Base-by-base conservation (phyloP, 2,888 invertebrate genomes). In the Marronus borbonicus region DNA sequence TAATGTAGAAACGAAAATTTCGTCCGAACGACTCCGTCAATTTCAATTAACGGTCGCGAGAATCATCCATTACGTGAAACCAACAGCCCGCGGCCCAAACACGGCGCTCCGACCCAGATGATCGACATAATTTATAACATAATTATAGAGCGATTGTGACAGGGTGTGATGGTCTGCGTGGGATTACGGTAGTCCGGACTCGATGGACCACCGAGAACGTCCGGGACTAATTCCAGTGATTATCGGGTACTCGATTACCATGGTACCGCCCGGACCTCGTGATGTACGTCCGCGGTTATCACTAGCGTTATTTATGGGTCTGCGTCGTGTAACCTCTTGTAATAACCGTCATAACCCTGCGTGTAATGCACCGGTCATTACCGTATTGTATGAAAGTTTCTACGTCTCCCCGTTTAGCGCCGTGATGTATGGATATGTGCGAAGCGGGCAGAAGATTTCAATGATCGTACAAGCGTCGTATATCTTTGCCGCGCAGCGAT, bases 171-270 rank as follows among this genome's bases (percentile, higher is more conserved):
- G 86, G 83, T 83, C 82, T 84, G 88, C 88, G 88, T 87, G 87
- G 87, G 88, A 88, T 87, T 87, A 84, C 86, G 85, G 87, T 86
- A 86, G 87, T 86, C 84, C 83, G 81, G 84, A 80, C 80, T 80
- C 76, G 86, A 72, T 58, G 74, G 90, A 91, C 91, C 91, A 90
- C 91, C 91, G 89, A 89, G 89, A 88, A 83, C 83, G 89, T 88
- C 89, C 89, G 88, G 55, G 86, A 86, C 85, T 91, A 91, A 91
- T 91, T 90, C 90, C 88, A 90, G 90, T 91, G 89, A 91, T 91
- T 91, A 91, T 88, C 88, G 77, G 82, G 85, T 85, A 84, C 86
- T 86, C 86, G 86, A 85, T 86, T 86, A 86, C 85, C 84, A 81
- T 82, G 84, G 84, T 83, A 81, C 80, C 83, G 82, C 80, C 83